A percentile compares a stretch with the other conserved stretches of the same genome.
Evolutionary conservation across 2,797 vertebrate genomes (phyloP).

Genomic region (Pelodytes ibericus): DNA sequence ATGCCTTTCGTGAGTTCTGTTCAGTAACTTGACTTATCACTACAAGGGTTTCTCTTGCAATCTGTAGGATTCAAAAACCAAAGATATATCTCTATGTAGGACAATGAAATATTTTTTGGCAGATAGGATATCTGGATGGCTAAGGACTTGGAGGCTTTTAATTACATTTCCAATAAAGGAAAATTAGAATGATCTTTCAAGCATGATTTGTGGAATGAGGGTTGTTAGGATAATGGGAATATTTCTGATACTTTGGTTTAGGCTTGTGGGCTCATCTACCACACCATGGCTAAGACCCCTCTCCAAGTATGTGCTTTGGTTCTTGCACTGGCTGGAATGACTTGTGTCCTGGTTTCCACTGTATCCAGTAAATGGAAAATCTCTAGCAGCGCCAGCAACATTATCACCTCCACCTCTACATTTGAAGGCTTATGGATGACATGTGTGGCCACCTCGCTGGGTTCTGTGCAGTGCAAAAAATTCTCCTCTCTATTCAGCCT

Average conservation of each 20-base stretch:
- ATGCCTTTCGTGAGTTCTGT: too few species aligned
- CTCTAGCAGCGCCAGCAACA: background rate
- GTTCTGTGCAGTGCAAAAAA: slow-evolving; percentile 60
- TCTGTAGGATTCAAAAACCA: too few species aligned
- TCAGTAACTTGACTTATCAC: too few species aligned
- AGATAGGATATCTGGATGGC: too few species aligned
- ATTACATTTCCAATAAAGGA: too few species aligned
- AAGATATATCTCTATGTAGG: too few species aligned
- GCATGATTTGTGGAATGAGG: background rate
- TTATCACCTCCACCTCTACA: slow-evolving; percentile 55
- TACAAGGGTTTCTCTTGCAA: too few species aligned
- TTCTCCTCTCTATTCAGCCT: slow-evolving; percentile 61
- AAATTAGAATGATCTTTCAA: too few species aligned
- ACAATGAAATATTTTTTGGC: too few species aligned
- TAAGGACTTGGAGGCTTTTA: too few species aligned
- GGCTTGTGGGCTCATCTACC: background rate
- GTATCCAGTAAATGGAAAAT: slow-evolving; percentile 63
- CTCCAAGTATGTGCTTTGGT: slow-evolving; percentile 57
- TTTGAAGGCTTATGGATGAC: slow-evolving; percentile 71
- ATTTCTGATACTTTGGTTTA: slow-evolving; percentile 3
- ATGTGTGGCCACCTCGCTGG: slow-evolving; percentile 53
- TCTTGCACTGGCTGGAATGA: slow-evolving; percentile 60
- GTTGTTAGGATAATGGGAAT: too few species aligned
- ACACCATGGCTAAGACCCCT: slow-evolving; percentile 41
- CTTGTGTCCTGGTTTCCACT: slow-evolving; percentile 51